phyloP scores from a whole-genome alignment of 1,140 invertebrate genomes.

The Eueides isabella region DNA sequence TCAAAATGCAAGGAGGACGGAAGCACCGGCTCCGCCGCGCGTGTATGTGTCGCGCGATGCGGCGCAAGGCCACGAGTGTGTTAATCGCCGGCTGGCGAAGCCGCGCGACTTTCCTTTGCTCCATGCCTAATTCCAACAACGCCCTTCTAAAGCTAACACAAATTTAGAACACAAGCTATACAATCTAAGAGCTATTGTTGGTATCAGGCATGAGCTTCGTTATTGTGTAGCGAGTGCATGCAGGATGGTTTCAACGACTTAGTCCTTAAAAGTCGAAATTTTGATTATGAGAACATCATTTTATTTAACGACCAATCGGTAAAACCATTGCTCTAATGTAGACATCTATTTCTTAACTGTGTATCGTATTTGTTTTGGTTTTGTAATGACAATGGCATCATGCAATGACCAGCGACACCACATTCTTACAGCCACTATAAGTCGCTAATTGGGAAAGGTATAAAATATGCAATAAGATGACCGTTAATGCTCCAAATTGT shows the following conservation, averaged over 20 bases:
- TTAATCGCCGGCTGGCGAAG: conserved; percentile 44
- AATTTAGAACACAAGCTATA: conserved; percentile 33
- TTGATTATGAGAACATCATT: not conserved
- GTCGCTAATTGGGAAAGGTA: conserved; percentile 81
- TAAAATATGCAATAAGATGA: conserved; percentile 80
- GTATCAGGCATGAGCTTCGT: conserved; percentile 57
- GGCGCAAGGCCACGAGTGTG: conserved; percentile 26
- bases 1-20: conserved; percentile 61
- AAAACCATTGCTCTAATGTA: conserved; percentile 51
- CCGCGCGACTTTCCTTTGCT: conserved; percentile 42
- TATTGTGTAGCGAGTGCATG: conserved; percentile 69
- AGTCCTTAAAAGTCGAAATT: not conserved
- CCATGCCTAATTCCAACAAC: conserved; percentile 52
- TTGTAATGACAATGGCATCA: conserved; percentile 63
- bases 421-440: conserved; percentile 71
- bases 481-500: conserved; percentile 71
- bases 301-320: conserved; percentile 32
- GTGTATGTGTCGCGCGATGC: conserved; percentile 62
- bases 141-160: conserved; percentile 39
- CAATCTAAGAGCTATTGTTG: conserved; percentile 46
- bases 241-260: conserved; percentile 55
- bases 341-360: conserved; percentile 64
- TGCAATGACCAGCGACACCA: conserved; percentile 77
- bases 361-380: conserved; percentile 58
- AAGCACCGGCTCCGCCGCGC: conserved; percentile 76